Conservation (phyloP, 2,797 vertebrate genomes). For the Artibeus jamaicensis region DNA sequence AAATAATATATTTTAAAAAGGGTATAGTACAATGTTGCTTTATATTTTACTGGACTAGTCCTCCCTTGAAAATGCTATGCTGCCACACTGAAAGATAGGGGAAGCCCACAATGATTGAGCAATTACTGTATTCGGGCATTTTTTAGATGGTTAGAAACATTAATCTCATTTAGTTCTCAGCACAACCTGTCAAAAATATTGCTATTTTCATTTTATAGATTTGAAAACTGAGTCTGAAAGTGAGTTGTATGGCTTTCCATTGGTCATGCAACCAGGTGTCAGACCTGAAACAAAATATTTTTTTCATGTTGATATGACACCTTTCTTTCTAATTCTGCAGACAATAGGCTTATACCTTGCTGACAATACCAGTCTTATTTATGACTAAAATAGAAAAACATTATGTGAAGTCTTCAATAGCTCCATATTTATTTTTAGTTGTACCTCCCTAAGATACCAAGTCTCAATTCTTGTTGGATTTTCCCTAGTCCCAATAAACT, state of each 20-base stretch:
- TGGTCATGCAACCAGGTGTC: neutral
- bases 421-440: neutral
- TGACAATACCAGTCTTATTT: neutral
- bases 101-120: neutral
- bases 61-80: neutral
- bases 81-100: neutral
- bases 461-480: neutral
- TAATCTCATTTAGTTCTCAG: neutral
- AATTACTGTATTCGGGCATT: neutral
- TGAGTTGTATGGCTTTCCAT: neutral
- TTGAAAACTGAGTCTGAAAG: neutral
- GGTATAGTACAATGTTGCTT: neutral
- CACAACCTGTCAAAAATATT: neutral
- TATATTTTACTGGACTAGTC: neutral
- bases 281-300: neutral
- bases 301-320: neutral
- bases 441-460: neutral
- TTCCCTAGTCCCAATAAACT: neutral
- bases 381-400: neutral
- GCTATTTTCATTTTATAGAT: neutral
- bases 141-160: neutral
- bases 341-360: neutral
- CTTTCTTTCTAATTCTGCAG: neutral
- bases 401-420: neutral
- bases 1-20: neutral